These are phyloP conservation scores for Dryadula phaetusa DNA, from an alignment of 2,888 invertebrate species.

Conservation along the genomic window DNA sequence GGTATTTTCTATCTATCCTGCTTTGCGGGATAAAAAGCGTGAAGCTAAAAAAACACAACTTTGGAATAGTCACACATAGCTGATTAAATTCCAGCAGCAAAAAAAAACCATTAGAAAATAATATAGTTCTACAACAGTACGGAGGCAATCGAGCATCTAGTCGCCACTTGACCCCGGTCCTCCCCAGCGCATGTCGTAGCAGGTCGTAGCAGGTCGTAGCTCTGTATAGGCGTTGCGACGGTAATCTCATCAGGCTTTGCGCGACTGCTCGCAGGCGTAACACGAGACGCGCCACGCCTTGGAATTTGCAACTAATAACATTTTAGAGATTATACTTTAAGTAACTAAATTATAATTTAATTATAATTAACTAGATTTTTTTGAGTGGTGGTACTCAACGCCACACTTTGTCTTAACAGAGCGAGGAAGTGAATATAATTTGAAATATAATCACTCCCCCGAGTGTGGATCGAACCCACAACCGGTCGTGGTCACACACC, in stretches of 20 bases:
- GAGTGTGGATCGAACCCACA: no score
- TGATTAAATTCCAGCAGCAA: no score
- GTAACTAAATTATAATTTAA: slow-evolving; percentile 3
- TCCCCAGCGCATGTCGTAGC: neutral
- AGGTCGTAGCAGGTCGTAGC: neutral
- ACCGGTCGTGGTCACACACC: no score
- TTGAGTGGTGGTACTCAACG: no score
- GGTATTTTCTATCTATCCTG: no score
- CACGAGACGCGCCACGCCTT: slow-evolving; percentile 9
- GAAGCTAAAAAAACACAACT: no score
- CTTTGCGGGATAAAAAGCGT: no score
- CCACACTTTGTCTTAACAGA: no score
- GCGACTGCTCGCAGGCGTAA: slow-evolving; percentile 25
- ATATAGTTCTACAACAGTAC: neutral
- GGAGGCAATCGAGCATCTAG: slow-evolving; percentile 13
- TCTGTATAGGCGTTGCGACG: no score
- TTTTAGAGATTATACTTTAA: slow-evolving; percentile 9
- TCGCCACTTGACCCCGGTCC: neutral
- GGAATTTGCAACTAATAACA: slow-evolving; percentile 16
- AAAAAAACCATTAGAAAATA: neutral
- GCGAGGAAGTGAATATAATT: no score
- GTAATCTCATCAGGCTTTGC: slow-evolving; percentile 33
- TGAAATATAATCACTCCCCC: no score
- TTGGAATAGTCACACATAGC: no score
- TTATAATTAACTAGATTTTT: neutral